phyloP scores from a whole-genome alignment of 2,113 vertebrate species.

The Chloroceryle aenea region DNA sequence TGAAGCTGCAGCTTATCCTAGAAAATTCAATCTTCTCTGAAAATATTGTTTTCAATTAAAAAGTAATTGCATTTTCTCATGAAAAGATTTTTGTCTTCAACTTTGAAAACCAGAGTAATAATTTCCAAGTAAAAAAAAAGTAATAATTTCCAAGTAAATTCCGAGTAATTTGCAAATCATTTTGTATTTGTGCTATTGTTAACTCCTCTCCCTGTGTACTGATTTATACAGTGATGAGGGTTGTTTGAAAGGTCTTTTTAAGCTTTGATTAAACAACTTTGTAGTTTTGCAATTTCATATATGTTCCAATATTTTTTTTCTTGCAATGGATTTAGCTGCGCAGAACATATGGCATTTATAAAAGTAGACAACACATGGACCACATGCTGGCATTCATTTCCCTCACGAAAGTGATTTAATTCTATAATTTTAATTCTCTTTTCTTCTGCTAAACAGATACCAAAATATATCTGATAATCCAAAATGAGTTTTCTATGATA shows the following conservation, averaged over 20 bases:
- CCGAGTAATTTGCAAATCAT: conserved; percentile 18
- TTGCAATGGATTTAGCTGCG: conserved; percentile 21
- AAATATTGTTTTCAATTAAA: conserved; percentile 54
- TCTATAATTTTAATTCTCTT: conserved; percentile 67
- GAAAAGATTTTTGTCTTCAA: conserved; percentile 24
- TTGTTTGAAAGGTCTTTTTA: conserved; percentile 59
- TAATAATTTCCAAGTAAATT: conserved; percentile 45
- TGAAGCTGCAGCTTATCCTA: conserved; percentile 83
- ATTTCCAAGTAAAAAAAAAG: conserved; percentile 29
- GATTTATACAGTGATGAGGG: conserved; percentile 40
- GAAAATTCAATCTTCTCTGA: conserved; percentile 72
- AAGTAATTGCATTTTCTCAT: conserved; percentile 31
- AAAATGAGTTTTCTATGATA: conserved; percentile 81
- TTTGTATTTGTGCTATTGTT: conserved; percentile 2
- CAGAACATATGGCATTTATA: conserved; percentile 64
- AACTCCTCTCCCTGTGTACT: conserved; percentile 21
- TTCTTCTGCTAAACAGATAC: conserved; percentile 62
- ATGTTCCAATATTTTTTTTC: conserved; percentile 40
- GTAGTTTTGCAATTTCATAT: conserved; percentile 42
- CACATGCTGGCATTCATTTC: conserved; percentile 63
- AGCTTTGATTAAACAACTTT: conserved; percentile 52
- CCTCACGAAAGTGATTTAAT: conserved; percentile 64
- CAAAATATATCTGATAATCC: conserved; percentile 64
- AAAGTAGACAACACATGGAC: conserved; percentile 55
- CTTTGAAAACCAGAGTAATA: not conserved